Evolutionary conservation across 2,113 vertebrate genomes (phyloP).

Genomic region (Sardina pilchardus): DNA sequence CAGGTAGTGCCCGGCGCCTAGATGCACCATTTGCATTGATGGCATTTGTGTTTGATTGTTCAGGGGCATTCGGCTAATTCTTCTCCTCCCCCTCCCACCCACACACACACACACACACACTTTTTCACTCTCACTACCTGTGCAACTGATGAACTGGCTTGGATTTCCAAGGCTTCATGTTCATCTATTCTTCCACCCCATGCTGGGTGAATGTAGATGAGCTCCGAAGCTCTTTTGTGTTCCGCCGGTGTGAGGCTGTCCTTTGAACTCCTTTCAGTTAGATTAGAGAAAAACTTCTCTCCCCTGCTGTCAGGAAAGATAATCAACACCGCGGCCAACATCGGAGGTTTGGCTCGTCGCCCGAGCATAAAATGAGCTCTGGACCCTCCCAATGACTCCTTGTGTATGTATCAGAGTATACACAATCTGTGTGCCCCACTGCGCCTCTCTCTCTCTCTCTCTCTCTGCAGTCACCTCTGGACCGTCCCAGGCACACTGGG

Average conservation of each 20-base stretch:
- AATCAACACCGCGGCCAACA: slow-evolving; percentile 34
- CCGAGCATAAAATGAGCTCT: slow-evolving; percentile 38
- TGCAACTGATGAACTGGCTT: background rate
- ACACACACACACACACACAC: background rate
- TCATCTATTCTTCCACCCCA: slow-evolving; percentile 10
- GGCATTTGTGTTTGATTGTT: background rate
- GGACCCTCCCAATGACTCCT: slow-evolving; percentile 6
- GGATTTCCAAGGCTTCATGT: slow-evolving; percentile 10
- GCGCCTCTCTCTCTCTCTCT: background rate
- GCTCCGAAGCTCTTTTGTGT: background rate
- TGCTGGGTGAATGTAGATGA: slow-evolving; percentile 27
- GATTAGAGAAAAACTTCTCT: slow-evolving; percentile 32
- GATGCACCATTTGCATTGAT: background rate
- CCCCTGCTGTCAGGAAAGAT: slow-evolving; percentile 18
- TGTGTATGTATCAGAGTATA: slow-evolving; percentile 22
- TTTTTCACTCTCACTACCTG: slow-evolving; percentile 23
- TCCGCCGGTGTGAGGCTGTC: slow-evolving; percentile 27
- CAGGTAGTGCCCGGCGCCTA: background rate
- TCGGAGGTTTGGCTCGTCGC: slow-evolving; percentile 22
- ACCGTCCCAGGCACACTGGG: background rate
- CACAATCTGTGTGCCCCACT: background rate
- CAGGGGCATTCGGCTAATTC: background rate
- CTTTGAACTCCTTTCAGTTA: slow-evolving; percentile 40
- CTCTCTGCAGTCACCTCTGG: background rate
- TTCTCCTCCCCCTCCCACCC: background rate